Percentiles rank a stretch among this genome's conserved stretches.
These are phyloP conservation scores for Phaetusa simplex DNA, from an alignment of 2,113 vertebrate genomes.

Conservation along the genomic window DNA sequence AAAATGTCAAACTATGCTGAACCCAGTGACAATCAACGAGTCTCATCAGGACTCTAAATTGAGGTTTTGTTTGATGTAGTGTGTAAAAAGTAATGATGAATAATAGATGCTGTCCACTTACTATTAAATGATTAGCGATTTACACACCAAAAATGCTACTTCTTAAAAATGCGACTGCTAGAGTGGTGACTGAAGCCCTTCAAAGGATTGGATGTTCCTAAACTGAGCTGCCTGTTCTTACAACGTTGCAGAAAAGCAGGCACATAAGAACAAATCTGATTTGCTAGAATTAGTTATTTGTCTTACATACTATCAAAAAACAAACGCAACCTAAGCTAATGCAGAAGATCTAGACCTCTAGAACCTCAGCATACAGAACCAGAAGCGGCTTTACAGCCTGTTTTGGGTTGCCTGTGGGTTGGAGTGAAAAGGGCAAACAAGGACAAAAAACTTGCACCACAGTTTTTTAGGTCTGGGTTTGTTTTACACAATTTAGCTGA, in stretches of 20 bases:
- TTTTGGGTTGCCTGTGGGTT: background rate
- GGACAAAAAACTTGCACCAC: background rate
- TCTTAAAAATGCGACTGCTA: background rate
- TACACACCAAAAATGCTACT: background rate
- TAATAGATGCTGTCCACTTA: background rate
- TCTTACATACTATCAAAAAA: background rate
- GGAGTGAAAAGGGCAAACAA: background rate
- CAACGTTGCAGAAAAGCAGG: background rate
- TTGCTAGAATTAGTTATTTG: background rate
- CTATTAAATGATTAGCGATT: background rate
- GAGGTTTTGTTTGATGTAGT: background rate
- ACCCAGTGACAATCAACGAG: background rate
- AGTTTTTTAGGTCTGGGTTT: background rate
- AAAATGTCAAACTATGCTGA: background rate
- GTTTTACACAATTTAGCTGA: background rate
- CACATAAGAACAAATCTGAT: background rate
- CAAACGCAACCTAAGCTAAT: background rate
- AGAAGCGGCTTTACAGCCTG: background rate
- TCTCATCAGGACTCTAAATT: background rate
- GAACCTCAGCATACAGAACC: background rate
- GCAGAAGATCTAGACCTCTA: background rate
- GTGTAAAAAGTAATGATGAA: background rate
- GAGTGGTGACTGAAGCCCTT: background rate
- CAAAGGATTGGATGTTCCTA: background rate
- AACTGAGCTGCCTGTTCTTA: background rate